Evolutionary conservation across 2,113 vertebrate species (phyloP), one percentile per base, ranked within the genome.

Genomic region (Vanacampus margaritifer): DNA sequence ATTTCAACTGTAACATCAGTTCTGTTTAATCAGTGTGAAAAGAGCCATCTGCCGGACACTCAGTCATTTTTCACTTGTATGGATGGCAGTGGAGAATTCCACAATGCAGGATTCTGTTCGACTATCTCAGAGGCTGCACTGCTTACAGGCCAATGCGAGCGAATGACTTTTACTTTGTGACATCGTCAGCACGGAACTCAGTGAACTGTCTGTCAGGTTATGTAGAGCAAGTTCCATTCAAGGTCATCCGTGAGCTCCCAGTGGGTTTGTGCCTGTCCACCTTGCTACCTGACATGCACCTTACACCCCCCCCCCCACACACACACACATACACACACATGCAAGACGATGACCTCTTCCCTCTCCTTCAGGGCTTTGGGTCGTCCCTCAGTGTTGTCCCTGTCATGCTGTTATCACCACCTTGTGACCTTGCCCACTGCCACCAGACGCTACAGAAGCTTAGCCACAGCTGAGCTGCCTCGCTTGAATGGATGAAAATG

Each of bases 191-290:
- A 54, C 65, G 64, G 11, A 36, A 78, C 70, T 83, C 78, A 81
- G 68, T 68, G 67, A 79, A 59, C 74, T 67, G 68, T 79, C 81
- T 65, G 68, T 79, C 81, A 83, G 86, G 69, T 80, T 84, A 77
- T 70, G 73, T 81, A 68, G 75, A 75, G 66, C 73, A 79, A n/a
- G 71, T 50, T 45, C 64, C 63, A 56, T 58, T 73, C 79, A 81
- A 84, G 80, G 82, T 86, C 77, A 73, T 63, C 57, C 53, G 43
- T 73, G 74, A 62, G 69, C 43, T 85, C 74, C 75, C 12, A 0
- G 43, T 67, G 73, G 81, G 75, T 41, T 71, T 51, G 24, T 70
- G 10, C 60, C 66, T 75, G 72, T 65, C 57, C 57, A 51, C 45
- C 36, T 58, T 3, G 24, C 39, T 74, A n/a, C 39, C 53, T 68